phyloP scores from a whole-genome alignment of 2,797 vertebrate species.

The Orestias chungarensis region DNA sequence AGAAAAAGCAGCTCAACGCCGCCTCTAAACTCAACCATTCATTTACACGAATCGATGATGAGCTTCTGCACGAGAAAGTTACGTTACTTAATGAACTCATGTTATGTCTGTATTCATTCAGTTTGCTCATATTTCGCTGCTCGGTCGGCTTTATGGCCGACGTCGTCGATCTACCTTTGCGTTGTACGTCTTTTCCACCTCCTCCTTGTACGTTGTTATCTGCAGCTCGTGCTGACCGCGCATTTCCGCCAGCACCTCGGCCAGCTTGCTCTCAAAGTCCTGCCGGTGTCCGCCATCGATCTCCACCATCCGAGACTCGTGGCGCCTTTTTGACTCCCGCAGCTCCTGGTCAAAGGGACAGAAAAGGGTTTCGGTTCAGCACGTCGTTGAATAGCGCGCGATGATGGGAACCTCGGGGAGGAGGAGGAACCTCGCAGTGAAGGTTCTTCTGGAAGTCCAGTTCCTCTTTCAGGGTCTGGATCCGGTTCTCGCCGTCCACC shows the following conservation, averaged over 20 bases:
- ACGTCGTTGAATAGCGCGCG: not conserved
- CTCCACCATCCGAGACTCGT: conserved; percentile 92
- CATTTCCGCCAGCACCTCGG: conserved; percentile 88
- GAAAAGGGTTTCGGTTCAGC: not conserved
- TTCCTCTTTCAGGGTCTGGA: conserved; percentile 95
- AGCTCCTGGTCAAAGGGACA: conserved; percentile 81
- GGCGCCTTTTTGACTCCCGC: conserved; percentile 88
- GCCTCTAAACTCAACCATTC: too few species aligned
- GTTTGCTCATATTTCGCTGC: too few species aligned
- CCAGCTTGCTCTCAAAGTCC: conserved; percentile 91
- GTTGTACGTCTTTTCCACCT: conserved; percentile 93
- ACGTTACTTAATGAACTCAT: too few species aligned
- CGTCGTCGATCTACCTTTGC: conserved; percentile 88
- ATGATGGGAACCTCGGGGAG: not conserved
- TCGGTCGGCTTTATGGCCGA: too few species aligned
- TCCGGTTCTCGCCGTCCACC: conserved; percentile 92
- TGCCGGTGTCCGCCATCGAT: conserved; percentile 87
- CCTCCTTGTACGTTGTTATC: conserved; percentile 91
- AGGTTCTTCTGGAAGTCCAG: conserved; percentile 95
- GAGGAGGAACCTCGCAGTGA: conserved; percentile 83
- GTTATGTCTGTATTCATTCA: too few species aligned
- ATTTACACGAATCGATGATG: too few species aligned
- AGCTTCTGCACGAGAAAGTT: too few species aligned
- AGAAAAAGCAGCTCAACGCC: too few species aligned
- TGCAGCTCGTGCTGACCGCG: conserved; percentile 91